Conservation (phyloP, 2,888 invertebrate genomes). For the Tromatobia lineatoria region DNA sequence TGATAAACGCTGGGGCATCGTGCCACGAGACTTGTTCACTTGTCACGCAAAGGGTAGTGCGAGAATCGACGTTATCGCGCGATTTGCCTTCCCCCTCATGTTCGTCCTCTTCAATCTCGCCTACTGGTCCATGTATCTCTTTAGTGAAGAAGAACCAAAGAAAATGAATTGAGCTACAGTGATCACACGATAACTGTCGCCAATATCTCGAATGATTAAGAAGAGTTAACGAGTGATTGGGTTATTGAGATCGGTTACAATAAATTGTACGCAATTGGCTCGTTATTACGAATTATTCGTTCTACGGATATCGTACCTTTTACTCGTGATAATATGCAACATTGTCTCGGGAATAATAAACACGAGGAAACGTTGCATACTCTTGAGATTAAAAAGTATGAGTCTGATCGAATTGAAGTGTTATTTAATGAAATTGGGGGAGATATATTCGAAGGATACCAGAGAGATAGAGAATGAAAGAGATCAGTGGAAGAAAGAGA, state of each 20-base stretch:
- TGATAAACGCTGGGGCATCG: conserved; percentile 77
- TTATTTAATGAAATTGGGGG: conserved; percentile 10
- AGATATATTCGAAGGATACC: conserved; percentile 48
- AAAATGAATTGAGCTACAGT: conserved; percentile 94
- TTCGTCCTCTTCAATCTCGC: conserved; percentile 97
- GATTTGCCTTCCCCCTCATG: conserved; percentile 97
- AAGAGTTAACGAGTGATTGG: neutral
- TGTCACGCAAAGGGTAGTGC: conserved; percentile 82
- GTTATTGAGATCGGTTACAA: neutral
- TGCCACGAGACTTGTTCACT: conserved; percentile 79
- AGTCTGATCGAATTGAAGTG: conserved; percentile 15
- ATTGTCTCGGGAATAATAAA: neutral
- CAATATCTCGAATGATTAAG: neutral
- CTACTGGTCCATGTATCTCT: conserved; percentile 96
- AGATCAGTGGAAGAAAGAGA: conserved; percentile 44
- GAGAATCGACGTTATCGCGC: conserved; percentile 97
- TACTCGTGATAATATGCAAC: neutral
- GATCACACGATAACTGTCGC: neutral
- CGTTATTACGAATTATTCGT: neutral
- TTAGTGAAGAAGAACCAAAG: conserved; percentile 91
- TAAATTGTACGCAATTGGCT: neutral
- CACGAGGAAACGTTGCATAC: neutral
- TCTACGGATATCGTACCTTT: conserved; percentile 2
- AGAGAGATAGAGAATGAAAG: conserved; percentile 32
- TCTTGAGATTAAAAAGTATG: conserved; percentile 4